These are phyloP conservation scores for Diploptera punctata DNA, from an alignment of 2,888 invertebrate species.

Conservation along the genomic window DNA sequence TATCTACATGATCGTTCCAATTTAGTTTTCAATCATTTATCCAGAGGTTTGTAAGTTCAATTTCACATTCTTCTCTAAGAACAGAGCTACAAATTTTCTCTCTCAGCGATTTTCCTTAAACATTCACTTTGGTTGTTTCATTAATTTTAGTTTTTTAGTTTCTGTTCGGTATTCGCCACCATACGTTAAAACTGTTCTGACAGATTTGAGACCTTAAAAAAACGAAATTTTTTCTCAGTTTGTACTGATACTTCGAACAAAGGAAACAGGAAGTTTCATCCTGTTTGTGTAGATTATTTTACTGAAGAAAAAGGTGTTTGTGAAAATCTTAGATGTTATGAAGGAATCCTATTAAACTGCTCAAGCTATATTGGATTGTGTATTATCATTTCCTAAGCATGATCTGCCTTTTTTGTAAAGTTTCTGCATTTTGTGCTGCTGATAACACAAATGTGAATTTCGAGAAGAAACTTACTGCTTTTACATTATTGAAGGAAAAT, in stretches of 20 bases:
- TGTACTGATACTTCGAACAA: not conserved
- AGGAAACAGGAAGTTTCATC: not conserved
- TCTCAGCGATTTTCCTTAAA: too few species aligned
- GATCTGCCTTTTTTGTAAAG: not conserved
- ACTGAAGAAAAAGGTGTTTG: not conserved
- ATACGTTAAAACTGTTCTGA: too few species aligned
- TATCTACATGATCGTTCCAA: too few species aligned
- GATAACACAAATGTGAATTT: constrained; percentile 3
- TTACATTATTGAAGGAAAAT: not conserved
- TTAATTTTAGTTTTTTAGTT: too few species aligned
- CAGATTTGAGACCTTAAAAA: not conserved
- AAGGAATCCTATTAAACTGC: not conserved
- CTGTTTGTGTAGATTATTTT: not conserved
- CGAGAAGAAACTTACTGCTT: not conserved
- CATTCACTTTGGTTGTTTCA: too few species aligned
- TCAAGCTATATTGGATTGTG: not conserved
- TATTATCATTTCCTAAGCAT: not conserved
- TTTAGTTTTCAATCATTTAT: too few species aligned
- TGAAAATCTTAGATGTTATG: constrained; percentile 5
- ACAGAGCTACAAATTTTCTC: too few species aligned
- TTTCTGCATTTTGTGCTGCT: constrained; percentile 4
- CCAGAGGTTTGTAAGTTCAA: too few species aligned
- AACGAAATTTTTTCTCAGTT: constrained; percentile 8
- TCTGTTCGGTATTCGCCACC: too few species aligned
- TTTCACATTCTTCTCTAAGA: too few species aligned